Evolutionary conservation across 2,888 invertebrate species (phyloP).

Genomic region (Cantharis rustica): DNA sequence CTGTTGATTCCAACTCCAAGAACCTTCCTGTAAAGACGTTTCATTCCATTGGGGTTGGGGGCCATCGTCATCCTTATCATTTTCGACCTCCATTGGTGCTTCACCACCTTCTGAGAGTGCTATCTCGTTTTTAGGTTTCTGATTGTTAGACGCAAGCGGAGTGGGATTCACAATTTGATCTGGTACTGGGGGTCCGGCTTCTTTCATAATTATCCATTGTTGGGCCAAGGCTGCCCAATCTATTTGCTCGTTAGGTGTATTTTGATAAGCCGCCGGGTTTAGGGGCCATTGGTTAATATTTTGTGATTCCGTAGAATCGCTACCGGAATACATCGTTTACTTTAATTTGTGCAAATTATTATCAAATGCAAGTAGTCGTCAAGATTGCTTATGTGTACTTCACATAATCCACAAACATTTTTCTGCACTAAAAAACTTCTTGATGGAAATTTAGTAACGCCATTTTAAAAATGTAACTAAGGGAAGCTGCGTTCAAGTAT

Average conservation of each 20-base stretch:
- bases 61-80: slow-evolving; percentile 68
- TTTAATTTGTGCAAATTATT: not conserved
- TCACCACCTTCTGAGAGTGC: slow-evolving; percentile 72
- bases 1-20: slow-evolving; percentile 54
- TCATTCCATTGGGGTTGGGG: slow-evolving; percentile 36
- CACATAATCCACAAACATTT: not conserved
- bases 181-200: slow-evolving; percentile 61
- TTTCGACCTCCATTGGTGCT: slow-evolving; percentile 87
- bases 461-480: not conserved
- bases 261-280: slow-evolving; percentile 81
- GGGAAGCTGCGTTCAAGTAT: not conserved
- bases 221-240: slow-evolving; percentile 97
- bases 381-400: not conserved
- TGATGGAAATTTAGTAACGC: not conserved
- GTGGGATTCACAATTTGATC: slow-evolving; percentile 64
- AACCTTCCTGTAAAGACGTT: slow-evolving; percentile 37
- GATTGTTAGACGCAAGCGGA: slow-evolving; percentile 57
- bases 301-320: slow-evolving; percentile 60
- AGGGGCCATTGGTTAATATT: slow-evolving; percentile 80
- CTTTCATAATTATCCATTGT: slow-evolving; percentile 98
- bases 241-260: slow-evolving; percentile 82
- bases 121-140: slow-evolving; percentile 47
- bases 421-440: not conserved
- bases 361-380: not conserved
- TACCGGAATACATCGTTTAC: slow-evolving; percentile 61